Evolutionary conservation across 2,888 invertebrate species (phyloP).

Genomic region (Caenorhabditis wallacei): DNA sequence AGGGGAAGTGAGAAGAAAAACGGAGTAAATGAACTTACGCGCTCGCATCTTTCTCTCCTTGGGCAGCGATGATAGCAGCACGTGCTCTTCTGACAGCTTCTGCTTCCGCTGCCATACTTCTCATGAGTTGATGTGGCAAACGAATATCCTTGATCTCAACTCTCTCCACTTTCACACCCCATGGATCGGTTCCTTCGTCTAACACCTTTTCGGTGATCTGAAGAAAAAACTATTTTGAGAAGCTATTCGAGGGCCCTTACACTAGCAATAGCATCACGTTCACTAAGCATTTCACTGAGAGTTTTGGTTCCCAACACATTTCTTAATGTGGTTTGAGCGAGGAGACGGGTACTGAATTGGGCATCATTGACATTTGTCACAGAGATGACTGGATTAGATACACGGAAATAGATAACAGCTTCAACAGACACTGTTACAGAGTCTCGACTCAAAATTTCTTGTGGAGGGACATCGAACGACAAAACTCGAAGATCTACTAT

Average conservation of each 20-base stretch:
- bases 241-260: constrained; percentile 63
- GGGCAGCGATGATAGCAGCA: constrained; percentile 84
- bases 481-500: constrained; percentile 85
- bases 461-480: constrained; percentile 97
- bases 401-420: constrained; percentile 79
- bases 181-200: constrained; percentile 85
- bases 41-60: constrained; percentile 81
- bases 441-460: constrained; percentile 87
- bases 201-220: constrained; percentile 85
- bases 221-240: constrained; percentile 15
- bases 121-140: constrained; percentile 92
- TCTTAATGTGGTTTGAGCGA: constrained; percentile 85
- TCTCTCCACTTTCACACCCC: constrained; percentile 84
- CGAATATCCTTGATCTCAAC: constrained; percentile 91
- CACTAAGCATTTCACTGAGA: constrained; percentile 82
- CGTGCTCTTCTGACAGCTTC: constrained; percentile 94
- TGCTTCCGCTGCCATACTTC: constrained; percentile 97
- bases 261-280: constrained; percentile 82
- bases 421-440: constrained; percentile 85
- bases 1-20: neutral
- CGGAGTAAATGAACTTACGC: constrained; percentile 67
- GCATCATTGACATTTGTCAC: constrained; percentile 86
- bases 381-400: constrained; percentile 81
- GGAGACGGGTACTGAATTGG: constrained; percentile 93
- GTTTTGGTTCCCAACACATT: constrained; percentile 84